These are phyloP conservation scores for Eupithecia centaureata DNA, from an alignment of 2,888 invertebrate species.

Conservation along the genomic window DNA sequence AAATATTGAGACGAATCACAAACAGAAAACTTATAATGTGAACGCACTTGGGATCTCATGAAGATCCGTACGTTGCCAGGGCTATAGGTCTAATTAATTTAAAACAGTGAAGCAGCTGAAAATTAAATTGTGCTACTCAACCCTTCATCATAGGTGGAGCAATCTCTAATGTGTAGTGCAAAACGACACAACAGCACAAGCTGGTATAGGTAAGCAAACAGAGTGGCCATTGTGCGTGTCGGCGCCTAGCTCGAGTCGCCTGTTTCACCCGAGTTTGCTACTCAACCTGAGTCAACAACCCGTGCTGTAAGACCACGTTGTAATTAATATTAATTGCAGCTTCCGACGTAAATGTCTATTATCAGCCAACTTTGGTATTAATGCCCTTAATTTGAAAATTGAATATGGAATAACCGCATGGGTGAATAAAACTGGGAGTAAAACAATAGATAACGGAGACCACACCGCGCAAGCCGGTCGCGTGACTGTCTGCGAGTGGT, in stretches of 20 bases:
- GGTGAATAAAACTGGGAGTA: conserved; percentile 53
- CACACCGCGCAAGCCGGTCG: conserved; percentile 60
- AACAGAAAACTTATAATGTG: conserved; percentile 9
- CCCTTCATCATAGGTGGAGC: conserved; percentile 59
- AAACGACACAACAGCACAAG: conserved; percentile 56
- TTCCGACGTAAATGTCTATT: conserved; percentile 32
- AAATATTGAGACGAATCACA: conserved; percentile 6
- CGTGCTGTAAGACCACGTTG: conserved; percentile 55
- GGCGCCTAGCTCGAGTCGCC: conserved; percentile 58
- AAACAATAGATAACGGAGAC: conserved; percentile 64
- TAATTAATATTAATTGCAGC: conserved; percentile 57
- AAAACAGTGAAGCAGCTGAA: conserved; percentile 59
- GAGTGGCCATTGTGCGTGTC: conserved; percentile 71
- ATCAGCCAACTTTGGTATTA: conserved; percentile 28
- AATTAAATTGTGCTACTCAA: conserved; percentile 67
- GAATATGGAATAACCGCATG: conserved; percentile 42
- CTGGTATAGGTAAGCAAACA: conserved; percentile 62
- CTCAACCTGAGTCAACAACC: conserved; percentile 67
- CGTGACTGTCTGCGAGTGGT: conserved; percentile 74
- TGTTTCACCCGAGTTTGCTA: conserved; percentile 66
- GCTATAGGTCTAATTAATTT: conserved; percentile 37
- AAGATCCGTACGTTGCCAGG: conserved; percentile 40
- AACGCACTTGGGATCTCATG: too few relatives aligned
- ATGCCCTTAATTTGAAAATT: conserved; percentile 29
- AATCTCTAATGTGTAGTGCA: conserved; percentile 55